Conservation (phyloP, 2,113 vertebrate species). For the Riparia riparia region DNA sequence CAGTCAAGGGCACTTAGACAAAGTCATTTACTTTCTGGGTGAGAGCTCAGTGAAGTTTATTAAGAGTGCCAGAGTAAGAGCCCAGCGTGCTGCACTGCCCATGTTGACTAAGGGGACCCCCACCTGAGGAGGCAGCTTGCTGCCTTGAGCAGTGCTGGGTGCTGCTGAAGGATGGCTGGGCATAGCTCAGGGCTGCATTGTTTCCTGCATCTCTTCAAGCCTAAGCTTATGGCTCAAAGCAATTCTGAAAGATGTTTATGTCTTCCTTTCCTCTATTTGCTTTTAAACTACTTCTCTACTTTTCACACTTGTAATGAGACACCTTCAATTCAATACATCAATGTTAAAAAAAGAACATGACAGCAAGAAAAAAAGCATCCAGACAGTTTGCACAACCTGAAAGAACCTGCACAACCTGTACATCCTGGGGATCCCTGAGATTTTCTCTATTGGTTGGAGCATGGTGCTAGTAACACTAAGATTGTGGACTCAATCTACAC, state of each 20-base stretch:
- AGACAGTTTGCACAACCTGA: not conserved
- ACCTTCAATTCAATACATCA: not conserved
- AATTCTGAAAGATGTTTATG: not conserved
- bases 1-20: conserved; percentile 3
- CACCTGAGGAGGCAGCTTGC: fast-evolving
- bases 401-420: not conserved
- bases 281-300: not conserved
- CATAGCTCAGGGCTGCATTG: not conserved
- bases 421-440: not conserved
- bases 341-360: not conserved
- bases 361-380: not conserved
- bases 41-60: not conserved
- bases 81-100: fast-evolving
- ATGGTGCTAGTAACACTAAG: not conserved
- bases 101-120: fast-evolving
- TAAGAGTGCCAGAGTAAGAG: not conserved
- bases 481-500: not conserved
- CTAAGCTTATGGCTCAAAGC: not conserved
- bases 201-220: not conserved
- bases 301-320: not conserved
- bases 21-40: not conserved
- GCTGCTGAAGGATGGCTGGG: not conserved
- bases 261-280: not conserved
- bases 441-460: not conserved
- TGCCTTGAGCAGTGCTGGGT: not conserved